Evolutionary conservation across 2,113 vertebrate species (phyloP), one percentile per base, ranked within the genome.

Genomic region (Apus apus): DNA sequence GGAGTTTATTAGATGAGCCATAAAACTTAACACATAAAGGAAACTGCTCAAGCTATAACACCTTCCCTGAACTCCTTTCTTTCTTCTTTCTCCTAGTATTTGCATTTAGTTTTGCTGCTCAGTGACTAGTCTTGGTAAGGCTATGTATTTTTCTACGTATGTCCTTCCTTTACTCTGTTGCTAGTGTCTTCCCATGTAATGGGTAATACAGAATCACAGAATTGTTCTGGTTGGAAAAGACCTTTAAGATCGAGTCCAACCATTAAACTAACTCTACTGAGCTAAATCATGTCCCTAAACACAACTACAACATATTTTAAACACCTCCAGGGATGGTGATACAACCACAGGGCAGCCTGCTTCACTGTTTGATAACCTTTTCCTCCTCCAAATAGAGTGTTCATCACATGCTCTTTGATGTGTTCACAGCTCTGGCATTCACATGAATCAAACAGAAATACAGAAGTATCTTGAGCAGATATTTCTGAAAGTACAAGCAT

Each of bases 11-110:
- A 84, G 57, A 74, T 36, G 79, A 95, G 21, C 34, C 1, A 1
- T 50, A 89, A 90, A 92, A 92, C 40, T n/a, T 73, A 71, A 66
- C 26, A 77, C 9, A 8, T 22, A 86, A 76, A 93, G 88, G 36
- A 30, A 72, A 40, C 11, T 46, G 61, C 30, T 84, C 23, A 75
- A 60, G 30, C 8, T 79, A 40, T 74, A 92, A 48, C 43, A 57
- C 20, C 32, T 53, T 29, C 8, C 23, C 45, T 77, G 29, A 90
- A 80, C 0, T 6, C 19, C 57, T 45, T 64, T 60, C n/a, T n/a
- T 74, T 57, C 85, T 8, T 32, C 45, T 16, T 81, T 85, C 48
- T 56, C 22, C 62, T 57, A 77, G 19, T 64, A 80, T 30, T 83
- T 83, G 25, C 48, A 50, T 65, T 67, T 26, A 25, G 30, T 40